Percentiles rank a stretch among this genome's conserved stretches.
These are phyloP conservation scores for Pristiophorus japonicus DNA, from an alignment of 2,113 vertebrate species.

Conservation along the genomic window DNA sequence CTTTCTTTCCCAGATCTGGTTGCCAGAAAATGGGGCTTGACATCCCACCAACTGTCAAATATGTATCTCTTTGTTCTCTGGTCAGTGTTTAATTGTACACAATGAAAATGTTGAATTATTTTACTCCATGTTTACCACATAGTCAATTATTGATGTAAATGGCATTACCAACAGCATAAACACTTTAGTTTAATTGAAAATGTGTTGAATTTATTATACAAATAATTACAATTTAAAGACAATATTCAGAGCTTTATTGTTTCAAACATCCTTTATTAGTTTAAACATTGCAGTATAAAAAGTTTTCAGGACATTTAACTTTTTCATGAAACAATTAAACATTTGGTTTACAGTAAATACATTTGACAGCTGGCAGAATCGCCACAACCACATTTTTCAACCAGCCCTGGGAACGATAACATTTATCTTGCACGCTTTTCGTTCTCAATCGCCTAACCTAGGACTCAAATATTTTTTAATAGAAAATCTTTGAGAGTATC, in stretches of 20 bases:
- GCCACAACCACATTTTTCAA: background rate
- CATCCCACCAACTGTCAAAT: background rate
- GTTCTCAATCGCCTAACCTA: too few relatives aligned
- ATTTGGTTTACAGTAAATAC: slow-evolving; percentile 30
- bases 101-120: slow-evolving; percentile 1
- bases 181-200: slow-evolving; percentile 8
- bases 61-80: background rate
- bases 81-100: background rate
- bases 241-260: slow-evolving; percentile 28
- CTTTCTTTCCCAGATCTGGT: slow-evolving; percentile 7
- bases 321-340: slow-evolving; percentile 16
- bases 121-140: slow-evolving; percentile 6
- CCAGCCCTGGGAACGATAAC: background rate
- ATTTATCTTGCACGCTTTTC: background rate
- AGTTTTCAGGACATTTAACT: background rate
- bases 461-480: background rate
- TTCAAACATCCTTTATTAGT: slow-evolving; percentile 20
- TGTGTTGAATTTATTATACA: slow-evolving; percentile 33
- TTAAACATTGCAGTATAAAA: slow-evolving; percentile 28
- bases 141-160: background rate
- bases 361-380: slow-evolving; percentile 11
- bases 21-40: background rate
- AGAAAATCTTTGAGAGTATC: background rate
- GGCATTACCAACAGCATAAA: background rate
- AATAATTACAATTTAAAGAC: slow-evolving; percentile 29